These are phyloP conservation scores for Campoplex nolae DNA, from an alignment of 2,888 invertebrate species.

Conservation along the genomic window DNA sequence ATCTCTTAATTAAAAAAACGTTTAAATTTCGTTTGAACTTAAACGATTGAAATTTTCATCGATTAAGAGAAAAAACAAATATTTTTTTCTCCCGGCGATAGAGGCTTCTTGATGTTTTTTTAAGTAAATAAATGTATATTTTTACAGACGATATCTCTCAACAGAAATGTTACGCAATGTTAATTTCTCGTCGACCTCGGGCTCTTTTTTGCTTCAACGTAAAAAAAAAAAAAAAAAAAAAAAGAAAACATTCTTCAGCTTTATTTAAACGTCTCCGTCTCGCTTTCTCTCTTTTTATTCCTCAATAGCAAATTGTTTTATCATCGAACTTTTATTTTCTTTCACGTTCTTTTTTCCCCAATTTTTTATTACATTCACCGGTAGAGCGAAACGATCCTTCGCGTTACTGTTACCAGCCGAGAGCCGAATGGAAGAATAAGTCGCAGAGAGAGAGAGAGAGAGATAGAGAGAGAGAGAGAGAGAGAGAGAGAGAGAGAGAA, in stretches of 20 bases:
- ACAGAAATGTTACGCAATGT: conserved; percentile 18
- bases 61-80: neutral
- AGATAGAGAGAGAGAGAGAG: conserved; percentile 19
- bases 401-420: conserved; percentile 42
- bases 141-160: conserved; percentile 16
- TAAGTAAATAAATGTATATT: conserved; percentile 8
- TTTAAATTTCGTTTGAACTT: neutral
- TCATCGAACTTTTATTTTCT: conserved; percentile 42
- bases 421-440: conserved; percentile 7
- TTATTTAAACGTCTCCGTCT: neutral
- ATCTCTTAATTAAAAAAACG: neutral
- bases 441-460: conserved; percentile 6
- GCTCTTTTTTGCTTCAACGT: conserved; percentile 9
- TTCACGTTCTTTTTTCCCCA: conserved; percentile 34
- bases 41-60: neutral
- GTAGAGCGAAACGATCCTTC: conserved; percentile 41
- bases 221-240: neutral
- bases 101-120: neutral
- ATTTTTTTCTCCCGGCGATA: neutral
- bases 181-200: conserved; percentile 39
- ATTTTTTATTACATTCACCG: conserved; percentile 50
- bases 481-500: neutral
- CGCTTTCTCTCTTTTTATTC: neutral
- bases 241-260: neutral
- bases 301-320: conserved; percentile 43